Conservation (phyloP, 92 coral and sea anemone genomes). For the Zoanthus gigantus region DNA sequence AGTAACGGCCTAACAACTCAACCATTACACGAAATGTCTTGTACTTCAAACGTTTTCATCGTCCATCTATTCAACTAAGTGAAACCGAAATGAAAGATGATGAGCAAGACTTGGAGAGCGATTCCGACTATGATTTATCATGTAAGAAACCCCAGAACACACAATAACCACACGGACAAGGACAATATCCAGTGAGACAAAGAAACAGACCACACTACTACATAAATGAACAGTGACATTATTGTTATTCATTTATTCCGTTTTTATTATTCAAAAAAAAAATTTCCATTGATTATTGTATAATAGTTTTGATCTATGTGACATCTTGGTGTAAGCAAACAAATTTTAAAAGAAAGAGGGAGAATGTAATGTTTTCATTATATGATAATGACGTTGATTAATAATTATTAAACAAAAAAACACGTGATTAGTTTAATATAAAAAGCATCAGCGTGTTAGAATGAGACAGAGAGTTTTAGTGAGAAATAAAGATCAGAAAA, state of each 20-base stretch:
- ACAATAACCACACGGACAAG: neutral
- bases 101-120: neutral
- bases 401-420: too few species aligned
- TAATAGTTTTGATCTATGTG: neutral
- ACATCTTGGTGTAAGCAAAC: neutral
- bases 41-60: too few species aligned
- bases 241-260: neutral
- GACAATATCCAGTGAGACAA: neutral
- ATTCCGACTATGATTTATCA: too few species aligned
- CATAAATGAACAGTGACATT: constrained; percentile 9
- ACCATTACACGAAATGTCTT: neutral
- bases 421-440: too few species aligned
- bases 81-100: constrained; percentile 30
- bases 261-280: neutral
- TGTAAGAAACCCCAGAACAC: too few species aligned
- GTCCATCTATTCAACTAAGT: neutral
- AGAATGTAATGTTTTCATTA: neutral
- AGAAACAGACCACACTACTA: too few species aligned
- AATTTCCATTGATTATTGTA: neutral
- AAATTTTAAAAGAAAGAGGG: constrained; percentile 11
- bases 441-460: too few species aligned
- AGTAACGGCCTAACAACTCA: constrained; percentile 5
- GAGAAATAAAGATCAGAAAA: too few species aligned
- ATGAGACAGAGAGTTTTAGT: too few species aligned
- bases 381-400: too few species aligned